Evolutionary conservation across 2,888 invertebrate genomes (phyloP).

Genomic region (Pterostichus niger): DNA sequence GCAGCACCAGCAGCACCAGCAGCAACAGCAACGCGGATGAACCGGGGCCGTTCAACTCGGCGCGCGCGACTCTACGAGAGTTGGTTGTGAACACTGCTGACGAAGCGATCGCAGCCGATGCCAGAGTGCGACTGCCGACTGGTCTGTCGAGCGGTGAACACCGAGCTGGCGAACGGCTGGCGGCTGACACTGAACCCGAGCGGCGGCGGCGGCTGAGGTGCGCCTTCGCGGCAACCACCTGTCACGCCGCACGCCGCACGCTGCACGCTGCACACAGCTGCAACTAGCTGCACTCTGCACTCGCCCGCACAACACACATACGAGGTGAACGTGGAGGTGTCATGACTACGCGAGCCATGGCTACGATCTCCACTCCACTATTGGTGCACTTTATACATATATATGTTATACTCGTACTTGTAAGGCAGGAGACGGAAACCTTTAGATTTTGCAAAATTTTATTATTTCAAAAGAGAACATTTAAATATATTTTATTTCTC

Average conservation of each 20-base stretch:
- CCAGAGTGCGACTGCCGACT: neutral
- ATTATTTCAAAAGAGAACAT: too few relatives aligned
- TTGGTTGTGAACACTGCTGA: neutral
- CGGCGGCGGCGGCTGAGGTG: constrained; percentile 6
- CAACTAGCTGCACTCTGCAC: neutral
- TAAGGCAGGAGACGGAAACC: too few relatives aligned
- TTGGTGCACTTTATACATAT: too few relatives aligned
- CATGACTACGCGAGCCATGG: too few relatives aligned
- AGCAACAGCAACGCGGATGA: neutral
- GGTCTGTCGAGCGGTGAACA: neutral
- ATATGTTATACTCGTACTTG: too few relatives aligned
- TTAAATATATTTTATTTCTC: too few relatives aligned
- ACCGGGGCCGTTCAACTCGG: constrained; percentile 13
- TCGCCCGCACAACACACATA: neutral
- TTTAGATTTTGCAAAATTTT: too few relatives aligned
- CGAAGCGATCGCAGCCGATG: constrained; percentile 1
- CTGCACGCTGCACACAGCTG: too few relatives aligned
- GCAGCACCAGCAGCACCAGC: neutral
- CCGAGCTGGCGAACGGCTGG: neutral
- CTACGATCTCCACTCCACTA: too few relatives aligned
- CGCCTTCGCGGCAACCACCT: constrained; percentile 35
- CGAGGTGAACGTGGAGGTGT: neutral
- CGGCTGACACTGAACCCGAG: constrained; percentile 32
- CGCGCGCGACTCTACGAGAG: neutral
- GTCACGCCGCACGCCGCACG: constrained; percentile 16